A percentile compares a stretch with the other conserved stretches of the same genome.
Conservation (phyloP, 1,140 invertebrate species). For the Sminthurides bifidus region DNA sequence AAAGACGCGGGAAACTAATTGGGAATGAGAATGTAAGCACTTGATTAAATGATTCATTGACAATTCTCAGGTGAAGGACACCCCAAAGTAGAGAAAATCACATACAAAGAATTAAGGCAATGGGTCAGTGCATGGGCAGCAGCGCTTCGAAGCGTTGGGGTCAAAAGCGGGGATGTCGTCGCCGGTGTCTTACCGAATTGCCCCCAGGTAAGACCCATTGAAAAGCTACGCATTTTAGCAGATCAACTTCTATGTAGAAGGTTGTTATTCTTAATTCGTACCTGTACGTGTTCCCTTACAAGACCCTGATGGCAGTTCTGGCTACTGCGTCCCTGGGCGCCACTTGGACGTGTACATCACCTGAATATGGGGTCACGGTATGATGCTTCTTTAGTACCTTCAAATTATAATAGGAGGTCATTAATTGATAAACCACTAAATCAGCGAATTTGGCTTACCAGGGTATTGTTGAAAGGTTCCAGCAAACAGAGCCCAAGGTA, state of each 20-base stretch:
- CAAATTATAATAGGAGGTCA: not conserved
- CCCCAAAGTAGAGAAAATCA: slow-evolving; percentile 34
- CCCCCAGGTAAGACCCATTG: slow-evolving; percentile 14
- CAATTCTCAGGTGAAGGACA: slow-evolving; percentile 38
- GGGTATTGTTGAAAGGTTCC: slow-evolving; percentile 42
- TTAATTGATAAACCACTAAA: too few species aligned
- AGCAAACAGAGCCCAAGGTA: slow-evolving; percentile 44
- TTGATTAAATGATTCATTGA: too few species aligned
- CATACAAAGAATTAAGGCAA: slow-evolving; percentile 37
- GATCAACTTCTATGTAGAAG: not conserved
- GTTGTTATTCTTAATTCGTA: too few species aligned
- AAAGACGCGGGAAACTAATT: too few species aligned
- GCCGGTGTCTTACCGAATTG: slow-evolving; percentile 38
- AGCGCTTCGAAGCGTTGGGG: slow-evolving; percentile 38
- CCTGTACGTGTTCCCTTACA: too few species aligned
- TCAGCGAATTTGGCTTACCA: not conserved
- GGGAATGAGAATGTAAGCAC: too few species aligned
- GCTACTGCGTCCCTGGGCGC: slow-evolving; percentile 43
- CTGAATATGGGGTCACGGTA: slow-evolving; percentile 47
- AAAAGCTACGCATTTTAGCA: not conserved
- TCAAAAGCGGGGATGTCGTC: slow-evolving; percentile 39
- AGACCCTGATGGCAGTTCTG: slow-evolving; percentile 43
- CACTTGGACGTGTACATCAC: slow-evolving; percentile 46
- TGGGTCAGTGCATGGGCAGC: slow-evolving; percentile 37
- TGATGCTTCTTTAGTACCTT: not conserved